These are phyloP conservation scores for Hydriomena furcata DNA, from an alignment of 2,888 invertebrate species.

Conservation along the genomic window DNA sequence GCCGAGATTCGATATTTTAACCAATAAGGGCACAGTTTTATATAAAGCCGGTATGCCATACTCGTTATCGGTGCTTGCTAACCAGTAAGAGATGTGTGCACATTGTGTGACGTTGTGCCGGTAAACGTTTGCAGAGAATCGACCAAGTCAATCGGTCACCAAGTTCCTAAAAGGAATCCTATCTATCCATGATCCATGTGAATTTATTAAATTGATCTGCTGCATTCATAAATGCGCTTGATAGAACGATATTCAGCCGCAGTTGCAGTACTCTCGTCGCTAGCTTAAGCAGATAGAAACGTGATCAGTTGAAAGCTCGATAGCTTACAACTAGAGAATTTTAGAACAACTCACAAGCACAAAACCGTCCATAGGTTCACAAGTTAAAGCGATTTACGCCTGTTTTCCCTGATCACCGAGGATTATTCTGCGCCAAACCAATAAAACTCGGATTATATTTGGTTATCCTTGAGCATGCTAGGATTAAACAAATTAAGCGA, in stretches of 20 bases:
- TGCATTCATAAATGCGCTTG: not conserved
- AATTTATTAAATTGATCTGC: too few species aligned
- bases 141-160: too few species aligned
- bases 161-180: too few species aligned
- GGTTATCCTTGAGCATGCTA: constrained; percentile 12
- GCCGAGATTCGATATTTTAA: constrained; percentile 36
- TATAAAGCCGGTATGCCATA: not conserved
- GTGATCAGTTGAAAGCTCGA: constrained; percentile 10
- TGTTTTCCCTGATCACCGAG: constrained; percentile 16
- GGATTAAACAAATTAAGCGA: constrained; percentile 16
- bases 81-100: not conserved
- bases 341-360: constrained; percentile 8
- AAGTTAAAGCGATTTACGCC: constrained; percentile 9
- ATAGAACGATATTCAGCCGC: constrained; percentile 20
- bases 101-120: too few species aligned
- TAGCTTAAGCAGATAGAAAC: constrained; percentile 7
- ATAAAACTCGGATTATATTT: constrained; percentile 10
- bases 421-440: constrained; percentile 14
- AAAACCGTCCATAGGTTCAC: constrained; percentile 4
- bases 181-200: too few species aligned
- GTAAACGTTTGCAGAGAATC: too few species aligned
- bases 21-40: constrained; percentile 17
- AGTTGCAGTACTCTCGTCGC: too few species aligned
- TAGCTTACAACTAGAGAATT: constrained; percentile 10
- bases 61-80: not conserved